Evolutionary conservation across 1,140 invertebrate species (phyloP).

Genomic region (Periplaneta americana): DNA sequence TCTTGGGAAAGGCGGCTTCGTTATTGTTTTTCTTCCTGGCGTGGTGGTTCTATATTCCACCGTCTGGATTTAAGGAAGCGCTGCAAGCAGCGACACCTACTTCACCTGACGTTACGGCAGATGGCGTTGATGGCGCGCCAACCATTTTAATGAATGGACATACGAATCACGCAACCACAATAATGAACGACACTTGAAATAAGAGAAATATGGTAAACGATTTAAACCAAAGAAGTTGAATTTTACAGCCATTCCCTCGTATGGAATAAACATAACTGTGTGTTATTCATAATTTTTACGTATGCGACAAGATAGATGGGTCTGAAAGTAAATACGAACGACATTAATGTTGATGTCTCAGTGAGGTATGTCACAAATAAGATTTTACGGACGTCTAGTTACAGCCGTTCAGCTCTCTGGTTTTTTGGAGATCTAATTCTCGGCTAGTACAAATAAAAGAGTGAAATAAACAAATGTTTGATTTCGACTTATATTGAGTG

Average conservation of each 20-base stretch:
- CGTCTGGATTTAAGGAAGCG: slow-evolving; percentile 24
- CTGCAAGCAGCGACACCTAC: not conserved
- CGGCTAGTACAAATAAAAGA: too few species aligned
- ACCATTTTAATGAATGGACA: not conserved
- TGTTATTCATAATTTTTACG: not conserved
- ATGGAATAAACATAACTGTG: not conserved
- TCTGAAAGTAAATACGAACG: not conserved
- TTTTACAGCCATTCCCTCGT: not conserved
- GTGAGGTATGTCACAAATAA: not conserved
- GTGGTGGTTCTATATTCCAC: slow-evolving; percentile 63
- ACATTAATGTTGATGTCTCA: not conserved
- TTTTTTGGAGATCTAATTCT: too few species aligned
- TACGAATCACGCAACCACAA: not conserved
- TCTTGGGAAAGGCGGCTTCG: slow-evolving; percentile 56
- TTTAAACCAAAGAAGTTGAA: not conserved
- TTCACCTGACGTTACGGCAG: not conserved
- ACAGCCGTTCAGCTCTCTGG: too few species aligned
- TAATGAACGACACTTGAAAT: not conserved
- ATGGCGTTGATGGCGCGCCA: not conserved
- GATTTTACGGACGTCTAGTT: not conserved
- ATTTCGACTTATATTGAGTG: too few species aligned
- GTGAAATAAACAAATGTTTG: too few species aligned
- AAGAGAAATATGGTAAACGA: not conserved
- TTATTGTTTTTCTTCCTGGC: slow-evolving; percentile 60
- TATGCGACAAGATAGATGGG: not conserved